Base-by-base conservation (phyloP, 2,797 vertebrate genomes). In the Syngnathus rostellatus region DNA sequence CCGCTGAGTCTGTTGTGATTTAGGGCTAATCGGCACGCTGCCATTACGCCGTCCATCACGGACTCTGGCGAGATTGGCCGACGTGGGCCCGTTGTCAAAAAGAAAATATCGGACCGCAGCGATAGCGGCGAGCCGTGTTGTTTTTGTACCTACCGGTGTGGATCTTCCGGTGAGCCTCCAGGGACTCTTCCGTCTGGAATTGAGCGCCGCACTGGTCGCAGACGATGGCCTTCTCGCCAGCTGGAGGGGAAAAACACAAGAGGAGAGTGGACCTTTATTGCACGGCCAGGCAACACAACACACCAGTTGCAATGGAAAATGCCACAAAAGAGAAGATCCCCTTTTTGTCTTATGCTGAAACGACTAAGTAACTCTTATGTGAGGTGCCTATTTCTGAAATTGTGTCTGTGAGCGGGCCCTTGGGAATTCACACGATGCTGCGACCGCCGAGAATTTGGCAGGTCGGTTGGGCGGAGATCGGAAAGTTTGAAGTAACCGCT, bases 161-260 rank as follows among this genome's bases (percentile, higher is more conserved):
- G 46, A 95, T 96, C 89, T 94, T 92, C 80, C 96, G 89, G 86
- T 98, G 97, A 1, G 93, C 90, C 85, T 98, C 97, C 86, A 98
- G 91, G 54, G 94, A 95, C 4, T 98, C 95, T 70, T 99, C 96
- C 37, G 96, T 98, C 0, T 97, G 94, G 88, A 99, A 98, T 84
- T 98, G 96, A 75, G 95, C 94, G 0, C 97, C 97, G 0, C 97
- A 99, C 89, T 99, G 96, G 85, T 99, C 96, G 68, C 96, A 99
- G 46, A 97, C 94, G 37, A 97, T 94, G 87, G 94, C 94, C 84
- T 99, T 98, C 85, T 96, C 94, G 57, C 96, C 97, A 80, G 95
- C 96, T 93, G 78, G 16, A 81, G n/a, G 73, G 21, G 58, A 83
- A 79, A 65, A 80, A 65, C 12, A 65, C 1, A 88, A 86, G 21